Evolutionary conservation across 2,888 invertebrate species (phyloP), one percentile per base, ranked within the genome.

Genomic region (Eupithecia inturbata): DNA sequence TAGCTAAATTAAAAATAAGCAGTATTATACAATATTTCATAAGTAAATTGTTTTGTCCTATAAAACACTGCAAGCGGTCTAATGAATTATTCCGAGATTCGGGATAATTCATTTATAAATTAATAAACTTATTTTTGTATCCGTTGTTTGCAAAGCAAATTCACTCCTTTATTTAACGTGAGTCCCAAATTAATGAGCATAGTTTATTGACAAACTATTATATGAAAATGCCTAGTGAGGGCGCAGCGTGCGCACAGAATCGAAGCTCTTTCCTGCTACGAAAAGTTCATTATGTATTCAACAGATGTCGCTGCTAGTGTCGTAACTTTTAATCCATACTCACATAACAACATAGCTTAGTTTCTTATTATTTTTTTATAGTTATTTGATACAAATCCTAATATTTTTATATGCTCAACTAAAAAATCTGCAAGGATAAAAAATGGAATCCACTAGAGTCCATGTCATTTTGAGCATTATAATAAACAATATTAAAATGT

Each of bases 401-500:
- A 45, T 16, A 45, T 45, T n/a, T 19, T 45, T 45, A n/a, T 49
- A n/a, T 7, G 14, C 9, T 62, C n/a, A 36, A 62, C 31, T 36
- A n/a, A 63, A 63, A 33, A 0, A 0, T 5, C 16, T 33, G 14
- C 85, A 89, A 85, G 87, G 87, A 88, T 89, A 39, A 63, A 53
- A 67, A 89, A 90, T 90, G 86, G 84, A 85, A 90, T 91, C 88
- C 87, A 89, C 89, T 85, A 89, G 91, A 92, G 90, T 89, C 14
- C 88, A 90, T 88, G 89, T 88, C 88, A 88, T 92, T 93, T 92
- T 89, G 88, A 88, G 84, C 87, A 89, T 92, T 91, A 93, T 93
- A 90, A 93, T 93, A 90, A 91, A 92, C 89, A 91, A 92, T 92
- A 92, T 92, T 92, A 91, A 92, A 90, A 90, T 88, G 83, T 82